These are phyloP conservation scores for Stenchaetothrips biformis DNA, from an alignment of 2,888 invertebrate genomes.

Conservation along the genomic window DNA sequence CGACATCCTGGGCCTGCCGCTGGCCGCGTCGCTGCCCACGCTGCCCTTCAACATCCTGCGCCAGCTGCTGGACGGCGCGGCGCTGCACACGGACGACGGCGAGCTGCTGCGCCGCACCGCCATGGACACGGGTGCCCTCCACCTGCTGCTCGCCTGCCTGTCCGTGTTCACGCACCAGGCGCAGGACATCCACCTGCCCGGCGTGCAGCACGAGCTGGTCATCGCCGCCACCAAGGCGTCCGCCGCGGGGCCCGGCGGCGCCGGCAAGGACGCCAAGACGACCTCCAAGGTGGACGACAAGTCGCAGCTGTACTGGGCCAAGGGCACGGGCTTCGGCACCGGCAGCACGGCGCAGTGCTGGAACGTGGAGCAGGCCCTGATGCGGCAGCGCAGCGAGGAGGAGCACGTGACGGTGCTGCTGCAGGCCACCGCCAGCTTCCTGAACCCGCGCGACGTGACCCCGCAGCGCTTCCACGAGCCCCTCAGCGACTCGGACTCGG, in stretches of 20 bases:
- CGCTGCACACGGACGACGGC: slow-evolving; percentile 70
- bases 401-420: slow-evolving; percentile 85
- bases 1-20: slow-evolving; percentile 65
- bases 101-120: slow-evolving; percentile 69
- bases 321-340: slow-evolving; percentile 94
- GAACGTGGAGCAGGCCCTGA: slow-evolving; percentile 92
- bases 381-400: slow-evolving; percentile 85
- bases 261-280: slow-evolving; percentile 26
- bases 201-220: slow-evolving; percentile 36
- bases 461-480: slow-evolving; percentile 35
- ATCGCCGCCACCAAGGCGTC: slow-evolving; percentile 28
- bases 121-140: slow-evolving; percentile 77
- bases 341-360: slow-evolving; percentile 93
- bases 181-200: slow-evolving; percentile 50
- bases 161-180: slow-evolving; percentile 83
- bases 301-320: slow-evolving; percentile 85
- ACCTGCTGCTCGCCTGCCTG: slow-evolving; percentile 79
- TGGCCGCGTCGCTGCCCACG: slow-evolving; percentile 62
- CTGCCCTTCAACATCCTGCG: slow-evolving; percentile 76
- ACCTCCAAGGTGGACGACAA: slow-evolving; percentile 59
- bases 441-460: slow-evolving; percentile 58
- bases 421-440: slow-evolving; percentile 75
- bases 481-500: slow-evolving; percentile 20
- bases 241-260: neutral
- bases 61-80: slow-evolving; percentile 69